Conservation (phyloP, 2,888 invertebrate genomes). For the Eupithecia subfuscata region DNA sequence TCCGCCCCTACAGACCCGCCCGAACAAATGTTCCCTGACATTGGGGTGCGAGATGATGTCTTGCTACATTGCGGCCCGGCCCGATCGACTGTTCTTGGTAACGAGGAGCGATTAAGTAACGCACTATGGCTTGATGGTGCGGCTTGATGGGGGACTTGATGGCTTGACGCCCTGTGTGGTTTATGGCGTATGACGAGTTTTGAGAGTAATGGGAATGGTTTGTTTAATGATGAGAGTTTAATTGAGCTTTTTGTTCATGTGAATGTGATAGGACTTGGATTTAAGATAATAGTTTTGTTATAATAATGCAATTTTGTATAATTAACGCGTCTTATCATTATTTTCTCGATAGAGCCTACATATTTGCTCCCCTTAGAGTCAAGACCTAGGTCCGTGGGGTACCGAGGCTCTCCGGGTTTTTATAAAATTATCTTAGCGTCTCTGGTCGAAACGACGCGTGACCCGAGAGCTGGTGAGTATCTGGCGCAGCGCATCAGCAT, state of each 20-base stretch:
- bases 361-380: no score
- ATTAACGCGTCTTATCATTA: no score
- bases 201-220: constrained; percentile 13
- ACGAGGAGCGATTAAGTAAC: constrained; percentile 30
- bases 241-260: constrained; percentile 1
- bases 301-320: no score
- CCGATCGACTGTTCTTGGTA: constrained; percentile 35
- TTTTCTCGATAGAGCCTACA: no score
- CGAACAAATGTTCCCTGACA: constrained; percentile 41
- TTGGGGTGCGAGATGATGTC: constrained; percentile 36
- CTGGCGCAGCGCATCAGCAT: no score
- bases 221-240: constrained; percentile 27
- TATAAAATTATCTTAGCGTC: no score
- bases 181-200: constrained; percentile 24
- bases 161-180: constrained; percentile 24
- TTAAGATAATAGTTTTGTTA: no score
- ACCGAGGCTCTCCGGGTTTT: no score
- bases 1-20: constrained; percentile 6
- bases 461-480: no score
- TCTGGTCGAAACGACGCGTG: no score
- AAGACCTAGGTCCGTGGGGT: no score
- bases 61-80: constrained; percentile 35
- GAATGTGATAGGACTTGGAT: neutral
- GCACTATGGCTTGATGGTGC: constrained; percentile 24
- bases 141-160: constrained; percentile 16